Base-by-base conservation (phyloP, 2,888 invertebrate genomes). In the Cryptops parisi region DNA sequence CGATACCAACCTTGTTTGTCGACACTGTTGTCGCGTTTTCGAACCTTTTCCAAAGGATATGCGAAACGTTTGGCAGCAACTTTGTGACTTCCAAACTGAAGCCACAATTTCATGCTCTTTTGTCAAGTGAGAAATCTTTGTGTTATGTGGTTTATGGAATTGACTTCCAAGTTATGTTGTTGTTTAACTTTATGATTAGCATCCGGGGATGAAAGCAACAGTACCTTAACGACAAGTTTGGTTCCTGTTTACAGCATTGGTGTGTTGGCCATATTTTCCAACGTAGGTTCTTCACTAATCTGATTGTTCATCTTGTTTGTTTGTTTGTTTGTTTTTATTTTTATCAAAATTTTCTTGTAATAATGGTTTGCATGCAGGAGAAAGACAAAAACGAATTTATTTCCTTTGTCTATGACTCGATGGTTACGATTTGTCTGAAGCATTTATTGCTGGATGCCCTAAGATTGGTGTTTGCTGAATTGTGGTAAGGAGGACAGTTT, bases 51-150 rank as follows among this genome's bases (percentile, higher is more conserved):
- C 71, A 72, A 44, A 72, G 72, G 25, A 69, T 80, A 48, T 78
- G 80, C 60, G 72, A 77, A 22, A 77, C 79, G 52, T 83, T 84
- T 64, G 82, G 83, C 5, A 70, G 71, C 56, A 72, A 74, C 40
- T 80, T 84, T 64, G 76, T 79, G 3, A 60, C 63, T 41, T 64
- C 64, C 55, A 68, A 67, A 62, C 57, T 70, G 12, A 65, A 66
- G 56, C 65, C 67, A 41, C 62, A 65, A 49, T 70, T 70, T 59
- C 62, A 64, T 26, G 12, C 17, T 24, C 19, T 55, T 23, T n/a
- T 38, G 43, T 51, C 41, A 22, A 40, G 33, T 39, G 25, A 27
- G n/a, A 51, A 24, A 23, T 25, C 40, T 26, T 47, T 47, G 3
- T n/a, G n/a, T n/a, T n/a, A n/a, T n/a, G n/a, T n/a, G n/a, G n/a